phyloP scores from a whole-genome alignment of 2,888 invertebrate genomes.

The Papilio protenor region DNA sequence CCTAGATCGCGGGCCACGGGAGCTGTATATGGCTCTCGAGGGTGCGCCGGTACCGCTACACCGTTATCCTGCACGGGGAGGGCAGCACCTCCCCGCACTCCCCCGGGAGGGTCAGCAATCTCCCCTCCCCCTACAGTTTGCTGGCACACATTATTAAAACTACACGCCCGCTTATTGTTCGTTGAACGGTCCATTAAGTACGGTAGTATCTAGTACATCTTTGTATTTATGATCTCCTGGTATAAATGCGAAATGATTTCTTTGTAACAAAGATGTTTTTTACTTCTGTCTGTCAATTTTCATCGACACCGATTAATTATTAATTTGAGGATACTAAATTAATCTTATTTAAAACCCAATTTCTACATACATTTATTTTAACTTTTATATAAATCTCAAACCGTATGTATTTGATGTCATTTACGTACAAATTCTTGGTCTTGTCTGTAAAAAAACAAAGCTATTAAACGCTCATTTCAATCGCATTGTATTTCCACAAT shows the following conservation, averaged over 20 bases:
- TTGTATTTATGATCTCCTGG: conserved; percentile 1
- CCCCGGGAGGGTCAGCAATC: conserved; percentile 16
- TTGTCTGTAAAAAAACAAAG: neutral
- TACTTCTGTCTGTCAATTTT: no score
- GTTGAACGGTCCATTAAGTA: conserved; percentile 11
- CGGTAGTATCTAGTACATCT: neutral
- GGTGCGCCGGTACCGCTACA: conserved; percentile 21
- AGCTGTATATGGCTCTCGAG: conserved; percentile 11
- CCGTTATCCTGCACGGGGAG: conserved; percentile 11
- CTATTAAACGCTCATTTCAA: conserved; percentile 10
- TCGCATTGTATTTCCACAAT: neutral
- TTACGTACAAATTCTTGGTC: neutral
- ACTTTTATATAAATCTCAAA: neutral
- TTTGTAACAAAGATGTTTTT: neutral
- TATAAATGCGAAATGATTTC: neutral
- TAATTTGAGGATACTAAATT: neutral
- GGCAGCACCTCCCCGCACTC: conserved; percentile 18
- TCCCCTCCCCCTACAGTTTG: neutral
- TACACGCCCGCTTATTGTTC: conserved; percentile 22
- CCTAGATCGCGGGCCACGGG: neutral
- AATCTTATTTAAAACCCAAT: neutral
- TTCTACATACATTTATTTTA: neutral
- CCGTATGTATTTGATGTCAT: neutral
- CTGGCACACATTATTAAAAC: conserved; percentile 28
- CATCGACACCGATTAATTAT: no score